Percentiles rank a stretch among this genome's conserved stretches.
Conservation (phyloP, 1,140 invertebrate genomes). For the Drosophila aff. region DNA sequence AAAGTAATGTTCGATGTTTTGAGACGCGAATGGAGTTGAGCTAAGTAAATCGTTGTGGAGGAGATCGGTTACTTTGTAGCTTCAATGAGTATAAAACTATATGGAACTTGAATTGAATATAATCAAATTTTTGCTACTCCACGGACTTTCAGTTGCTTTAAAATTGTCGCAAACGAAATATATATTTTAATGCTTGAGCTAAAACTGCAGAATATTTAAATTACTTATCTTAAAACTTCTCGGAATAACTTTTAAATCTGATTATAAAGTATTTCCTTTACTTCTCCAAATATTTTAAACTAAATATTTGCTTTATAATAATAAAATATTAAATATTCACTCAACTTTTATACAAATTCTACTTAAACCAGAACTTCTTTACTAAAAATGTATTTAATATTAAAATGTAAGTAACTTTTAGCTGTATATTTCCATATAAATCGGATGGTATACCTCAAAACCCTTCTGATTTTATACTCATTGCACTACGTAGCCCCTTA, state of each 20-base stretch:
- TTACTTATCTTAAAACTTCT: not conserved
- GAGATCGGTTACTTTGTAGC: not conserved
- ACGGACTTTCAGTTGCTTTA: not conserved
- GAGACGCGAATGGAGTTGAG: conserved; percentile 15
- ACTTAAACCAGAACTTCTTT: not conserved
- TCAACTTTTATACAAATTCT: not conserved
- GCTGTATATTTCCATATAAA: not conserved
- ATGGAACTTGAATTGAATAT: not conserved
- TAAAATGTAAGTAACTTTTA: not conserved
- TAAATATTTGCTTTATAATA: not conserved
- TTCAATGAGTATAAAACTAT: conserved; percentile 1
- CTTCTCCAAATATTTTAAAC: not conserved
- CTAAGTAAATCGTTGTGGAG: not conserved
- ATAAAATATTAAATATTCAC: not conserved
- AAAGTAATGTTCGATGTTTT: conserved; percentile 37
- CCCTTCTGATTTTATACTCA: not conserved
- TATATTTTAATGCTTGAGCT: not conserved
- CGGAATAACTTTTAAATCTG: not conserved
- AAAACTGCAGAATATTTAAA: not conserved
- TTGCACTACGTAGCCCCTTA: not conserved
- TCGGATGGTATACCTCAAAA: not conserved
- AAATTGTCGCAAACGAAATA: not conserved
- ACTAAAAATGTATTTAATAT: not conserved
- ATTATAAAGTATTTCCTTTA: not conserved
- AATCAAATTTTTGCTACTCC: not conserved